Evolutionary conservation across 2,888 invertebrate species (phyloP).

Genomic region (Caenorhabditis virilis): DNA sequence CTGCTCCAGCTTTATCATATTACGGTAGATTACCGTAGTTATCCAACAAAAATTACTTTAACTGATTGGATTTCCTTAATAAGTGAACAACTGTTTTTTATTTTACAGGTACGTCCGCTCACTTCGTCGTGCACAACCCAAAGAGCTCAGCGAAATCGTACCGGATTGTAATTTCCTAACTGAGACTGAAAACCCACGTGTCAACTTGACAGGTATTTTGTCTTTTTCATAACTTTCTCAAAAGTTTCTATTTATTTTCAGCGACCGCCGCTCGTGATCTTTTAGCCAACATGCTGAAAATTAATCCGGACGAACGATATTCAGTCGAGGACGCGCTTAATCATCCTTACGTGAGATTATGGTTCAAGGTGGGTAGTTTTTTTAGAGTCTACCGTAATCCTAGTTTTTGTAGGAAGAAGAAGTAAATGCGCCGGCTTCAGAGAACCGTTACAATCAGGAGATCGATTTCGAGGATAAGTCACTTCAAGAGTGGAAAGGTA

Average conservation of each 20-base stretch:
- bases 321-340: conserved; percentile 93
- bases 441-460: conserved; percentile 89
- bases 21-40: too few species aligned
- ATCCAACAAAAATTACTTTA: too few species aligned
- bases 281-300: conserved; percentile 94
- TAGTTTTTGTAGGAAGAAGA: conserved; percentile 75
- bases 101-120: conserved; percentile 51
- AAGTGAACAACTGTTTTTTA: too few species aligned
- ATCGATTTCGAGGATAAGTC: conserved; percentile 98
- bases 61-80: too few species aligned
- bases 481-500: conserved; percentile 94
- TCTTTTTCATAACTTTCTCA: not conserved
- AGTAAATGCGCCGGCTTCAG: conserved; percentile 96
- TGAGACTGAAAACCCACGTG: conserved; percentile 47
- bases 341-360: conserved; percentile 98
- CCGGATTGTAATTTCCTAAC: conserved; percentile 44
- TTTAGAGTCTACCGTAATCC: not conserved
- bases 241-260: conserved; percentile 60
- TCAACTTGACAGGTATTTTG: conserved; percentile 45
- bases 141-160: conserved; percentile 30
- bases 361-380: conserved; percentile 84
- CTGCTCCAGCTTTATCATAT: too few species aligned
- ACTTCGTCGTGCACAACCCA: conserved; percentile 11
- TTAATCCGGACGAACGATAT: conserved; percentile 96
- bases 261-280: conserved; percentile 93